phyloP scores from a whole-genome alignment of 2,113 vertebrate genomes.

The Scophthalmus maximus region DNA sequence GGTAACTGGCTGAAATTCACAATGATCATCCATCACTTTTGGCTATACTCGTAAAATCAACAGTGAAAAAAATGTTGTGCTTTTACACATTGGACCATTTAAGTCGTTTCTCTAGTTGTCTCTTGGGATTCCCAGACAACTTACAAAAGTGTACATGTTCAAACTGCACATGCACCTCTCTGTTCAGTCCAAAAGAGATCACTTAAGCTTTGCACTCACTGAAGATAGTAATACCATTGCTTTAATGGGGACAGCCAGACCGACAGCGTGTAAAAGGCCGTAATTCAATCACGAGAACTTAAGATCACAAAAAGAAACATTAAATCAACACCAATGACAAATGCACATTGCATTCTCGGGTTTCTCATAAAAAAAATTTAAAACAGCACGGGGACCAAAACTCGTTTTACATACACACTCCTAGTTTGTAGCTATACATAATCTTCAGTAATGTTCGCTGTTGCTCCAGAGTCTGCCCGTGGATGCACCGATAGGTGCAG shows the following conservation, averaged over 20 bases:
- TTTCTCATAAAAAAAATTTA: slow-evolving; percentile 53
- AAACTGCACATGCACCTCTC: neutral
- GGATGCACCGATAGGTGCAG: slow-evolving; percentile 58
- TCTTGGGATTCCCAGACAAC: too few relatives aligned
- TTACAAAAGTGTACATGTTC: neutral
- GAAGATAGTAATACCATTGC: slow-evolving; percentile 74
- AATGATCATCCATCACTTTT: too few relatives aligned
- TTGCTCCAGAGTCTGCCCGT: slow-evolving; percentile 40
- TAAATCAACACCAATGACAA: slow-evolving; percentile 60
- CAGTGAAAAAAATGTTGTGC: too few relatives aligned
- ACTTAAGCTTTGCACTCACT: slow-evolving; percentile 36
- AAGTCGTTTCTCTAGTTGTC: too few relatives aligned
- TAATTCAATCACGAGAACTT: slow-evolving; percentile 75
- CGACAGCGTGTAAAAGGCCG: slow-evolving; percentile 80
- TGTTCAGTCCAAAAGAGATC: slow-evolving; percentile 13
- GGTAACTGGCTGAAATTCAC: too few relatives aligned
- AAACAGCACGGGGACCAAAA: slow-evolving; percentile 53
- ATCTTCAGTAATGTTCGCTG: slow-evolving; percentile 48
- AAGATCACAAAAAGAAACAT: slow-evolving; percentile 72
- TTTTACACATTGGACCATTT: too few relatives aligned
- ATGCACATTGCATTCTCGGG: slow-evolving; percentile 54
- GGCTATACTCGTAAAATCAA: too few relatives aligned
- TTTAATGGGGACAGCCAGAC: slow-evolving; percentile 82
- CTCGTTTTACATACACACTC: slow-evolving; percentile 30
- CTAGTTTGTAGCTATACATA: slow-evolving; percentile 47